Conservation (phyloP, 2,888 invertebrate species). For the Pseudeuparius sepicola region DNA sequence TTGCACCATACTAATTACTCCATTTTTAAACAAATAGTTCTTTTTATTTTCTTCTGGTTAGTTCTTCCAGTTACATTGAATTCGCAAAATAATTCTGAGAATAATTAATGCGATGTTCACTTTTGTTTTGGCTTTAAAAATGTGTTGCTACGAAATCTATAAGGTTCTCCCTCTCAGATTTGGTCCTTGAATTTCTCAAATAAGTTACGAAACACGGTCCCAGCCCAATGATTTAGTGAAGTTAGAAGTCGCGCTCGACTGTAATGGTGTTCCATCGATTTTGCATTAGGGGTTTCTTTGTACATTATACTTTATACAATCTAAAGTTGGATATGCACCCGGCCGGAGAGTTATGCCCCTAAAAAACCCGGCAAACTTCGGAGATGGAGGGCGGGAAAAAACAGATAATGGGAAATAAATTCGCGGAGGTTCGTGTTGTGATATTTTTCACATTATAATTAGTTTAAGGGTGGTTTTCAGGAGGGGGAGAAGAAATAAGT, state of each 20-base stretch:
- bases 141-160: too few relatives aligned
- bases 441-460: conserved; percentile 40
- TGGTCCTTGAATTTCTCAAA: too few relatives aligned
- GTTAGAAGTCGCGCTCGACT: conserved; percentile 38
- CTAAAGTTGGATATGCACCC: conserved; percentile 43
- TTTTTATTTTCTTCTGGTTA: too few relatives aligned
- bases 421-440: conserved; percentile 37
- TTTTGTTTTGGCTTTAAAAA: too few relatives aligned
- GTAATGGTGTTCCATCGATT: conserved; percentile 43
- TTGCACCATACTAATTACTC: too few relatives aligned
- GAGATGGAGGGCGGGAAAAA: conserved; percentile 39
- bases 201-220: conserved; percentile 29
- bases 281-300: conserved; percentile 44
- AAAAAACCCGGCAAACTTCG: conserved; percentile 36
- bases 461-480: conserved; percentile 28
- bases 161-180: too few relatives aligned
- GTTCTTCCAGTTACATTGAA: too few relatives aligned
- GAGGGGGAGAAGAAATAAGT: too few relatives aligned
- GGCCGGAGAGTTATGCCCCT: conserved; percentile 39
- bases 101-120: too few relatives aligned
- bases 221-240: conserved; percentile 35
- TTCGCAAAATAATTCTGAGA: too few relatives aligned
- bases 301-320: conserved; percentile 44
- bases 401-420: conserved; percentile 43
- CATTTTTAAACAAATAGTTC: too few relatives aligned